Evolutionary conservation across 1,140 invertebrate species (phyloP).

Genomic region (Lamellibrachia luymesi): DNA sequence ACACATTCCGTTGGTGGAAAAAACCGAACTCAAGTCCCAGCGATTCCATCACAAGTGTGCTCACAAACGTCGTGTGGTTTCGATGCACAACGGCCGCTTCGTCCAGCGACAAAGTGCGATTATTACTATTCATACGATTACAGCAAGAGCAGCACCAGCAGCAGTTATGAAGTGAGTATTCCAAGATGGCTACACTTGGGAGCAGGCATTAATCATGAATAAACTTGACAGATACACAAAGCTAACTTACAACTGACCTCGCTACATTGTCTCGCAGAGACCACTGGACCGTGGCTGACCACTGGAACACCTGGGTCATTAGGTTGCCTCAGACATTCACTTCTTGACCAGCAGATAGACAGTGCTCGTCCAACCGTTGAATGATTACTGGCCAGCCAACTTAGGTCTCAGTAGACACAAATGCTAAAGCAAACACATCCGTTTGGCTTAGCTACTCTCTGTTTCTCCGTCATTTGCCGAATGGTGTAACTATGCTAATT

Average conservation of each 20-base stretch:
- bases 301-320: neutral
- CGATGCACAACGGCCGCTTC: neutral
- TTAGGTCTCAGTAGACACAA: neutral
- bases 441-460: neutral
- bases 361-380: neutral
- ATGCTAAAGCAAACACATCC: neutral
- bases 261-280: neutral
- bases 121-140: neutral
- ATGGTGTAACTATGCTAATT: neutral
- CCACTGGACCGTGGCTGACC: neutral
- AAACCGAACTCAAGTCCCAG: neutral
- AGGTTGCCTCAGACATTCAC: neutral
- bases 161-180: neutral
- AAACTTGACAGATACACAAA: neutral
- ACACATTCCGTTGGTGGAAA: neutral
- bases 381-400: neutral
- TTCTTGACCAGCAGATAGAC: neutral
- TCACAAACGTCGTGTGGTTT: neutral
- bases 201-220: neutral
- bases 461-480: neutral
- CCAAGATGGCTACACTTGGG: neutral
- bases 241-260: neutral
- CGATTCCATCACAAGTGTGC: neutral
- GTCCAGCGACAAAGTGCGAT: neutral
- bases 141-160: neutral